Evolutionary conservation across 2,797 vertebrate species (phyloP).

Genomic region (Sardinella longiceps): DNA sequence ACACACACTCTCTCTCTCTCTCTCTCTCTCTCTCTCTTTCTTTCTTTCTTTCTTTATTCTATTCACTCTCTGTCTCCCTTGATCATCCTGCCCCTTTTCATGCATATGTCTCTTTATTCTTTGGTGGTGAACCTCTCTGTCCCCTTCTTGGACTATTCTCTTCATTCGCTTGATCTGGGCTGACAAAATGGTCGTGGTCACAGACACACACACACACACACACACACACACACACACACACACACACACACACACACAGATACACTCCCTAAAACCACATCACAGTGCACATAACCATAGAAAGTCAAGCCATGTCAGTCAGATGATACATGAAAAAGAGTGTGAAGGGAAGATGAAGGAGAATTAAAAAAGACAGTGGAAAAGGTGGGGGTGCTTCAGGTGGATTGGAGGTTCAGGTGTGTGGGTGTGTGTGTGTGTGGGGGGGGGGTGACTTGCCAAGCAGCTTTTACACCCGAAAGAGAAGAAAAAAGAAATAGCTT

Average conservation of each 20-base stretch:
- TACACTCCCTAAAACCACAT: not conserved
- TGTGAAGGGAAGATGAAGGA: not conserved
- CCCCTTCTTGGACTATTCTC: not conserved
- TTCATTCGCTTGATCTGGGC: not conserved
- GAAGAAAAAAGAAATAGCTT: not conserved
- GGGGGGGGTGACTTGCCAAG: not conserved
- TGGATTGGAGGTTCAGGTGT: not conserved
- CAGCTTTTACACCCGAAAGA: not conserved
- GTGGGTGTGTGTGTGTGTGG: not conserved
- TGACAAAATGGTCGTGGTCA: conserved; percentile 1
- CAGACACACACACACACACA: not conserved
- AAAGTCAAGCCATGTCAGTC: not conserved
- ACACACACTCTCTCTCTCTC: not conserved
- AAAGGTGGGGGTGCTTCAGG: not conserved
- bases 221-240: conserved; percentile 9
- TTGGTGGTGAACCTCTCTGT: not conserved
- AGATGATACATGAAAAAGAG: not conserved
- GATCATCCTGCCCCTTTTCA: conserved; percentile 29
- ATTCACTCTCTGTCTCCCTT: not conserved
- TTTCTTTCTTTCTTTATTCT: not conserved
- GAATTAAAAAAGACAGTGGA: not conserved
- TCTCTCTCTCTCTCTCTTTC: not conserved
- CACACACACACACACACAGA: not conserved
- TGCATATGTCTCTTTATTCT: conserved; percentile 14
- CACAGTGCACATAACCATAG: not conserved